phyloP scores from a whole-genome alignment of 2,113 vertebrate species.

The Isurus oxyrinchus region DNA sequence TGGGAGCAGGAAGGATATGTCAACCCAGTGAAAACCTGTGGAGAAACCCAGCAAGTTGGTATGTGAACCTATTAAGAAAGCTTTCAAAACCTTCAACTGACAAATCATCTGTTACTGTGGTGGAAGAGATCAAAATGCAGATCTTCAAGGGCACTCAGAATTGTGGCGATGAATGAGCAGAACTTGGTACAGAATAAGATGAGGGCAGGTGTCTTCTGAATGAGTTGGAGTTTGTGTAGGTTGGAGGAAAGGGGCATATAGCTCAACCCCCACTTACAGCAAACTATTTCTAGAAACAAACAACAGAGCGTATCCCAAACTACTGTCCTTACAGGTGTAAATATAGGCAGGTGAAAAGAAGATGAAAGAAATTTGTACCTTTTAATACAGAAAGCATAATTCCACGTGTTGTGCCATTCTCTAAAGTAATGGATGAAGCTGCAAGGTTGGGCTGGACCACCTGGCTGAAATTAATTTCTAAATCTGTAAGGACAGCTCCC shows the following conservation, averaged over 20 bases:
- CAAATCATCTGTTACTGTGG: neutral
- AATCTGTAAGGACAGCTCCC: constrained; percentile 47
- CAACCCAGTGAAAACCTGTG: neutral
- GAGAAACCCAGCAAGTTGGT: neutral
- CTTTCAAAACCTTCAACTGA: neutral
- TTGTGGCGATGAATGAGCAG: neutral
- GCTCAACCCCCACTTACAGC: neutral
- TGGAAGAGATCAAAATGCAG: neutral
- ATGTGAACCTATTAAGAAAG: neutral
- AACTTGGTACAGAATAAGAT: neutral
- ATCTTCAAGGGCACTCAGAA: neutral
- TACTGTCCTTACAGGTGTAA: neutral
- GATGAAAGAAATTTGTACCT: constrained; percentile 39
- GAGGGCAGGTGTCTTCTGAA: too few relatives aligned
- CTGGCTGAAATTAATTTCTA: neutral
- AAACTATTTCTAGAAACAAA: neutral
- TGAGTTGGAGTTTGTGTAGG: neutral
- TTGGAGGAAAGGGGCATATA: neutral
- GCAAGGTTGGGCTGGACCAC: constrained; percentile 45
- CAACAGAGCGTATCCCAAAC: too few relatives aligned
- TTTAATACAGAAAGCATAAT: constrained; percentile 46
- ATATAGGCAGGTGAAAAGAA: neutral
- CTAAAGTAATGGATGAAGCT: constrained; percentile 37
- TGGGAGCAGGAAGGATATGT: neutral
- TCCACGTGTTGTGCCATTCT: neutral